Base-by-base conservation (phyloP, 2,113 vertebrate genomes). In the Pachyramphus minor region DNA sequence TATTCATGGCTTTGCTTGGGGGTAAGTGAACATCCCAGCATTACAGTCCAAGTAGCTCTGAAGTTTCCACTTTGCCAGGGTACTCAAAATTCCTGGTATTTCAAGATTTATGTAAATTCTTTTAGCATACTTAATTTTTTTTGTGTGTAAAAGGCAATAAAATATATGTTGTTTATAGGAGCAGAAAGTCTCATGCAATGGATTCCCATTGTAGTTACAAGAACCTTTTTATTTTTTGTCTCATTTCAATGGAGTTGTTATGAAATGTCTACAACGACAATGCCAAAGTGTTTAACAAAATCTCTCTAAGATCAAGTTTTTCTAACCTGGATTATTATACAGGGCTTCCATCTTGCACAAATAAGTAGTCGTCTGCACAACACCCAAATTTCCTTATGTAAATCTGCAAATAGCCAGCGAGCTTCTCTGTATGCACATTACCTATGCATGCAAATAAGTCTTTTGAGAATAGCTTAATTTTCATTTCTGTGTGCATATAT, bases 61-160 rank as follows among this genome's bases (percentile, higher is more conserved):
- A 94, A 91, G 55, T 90, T 91, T 93, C 35, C 35, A 66, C 27
- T 90, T 90, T 77, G 53, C 63, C 84, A 90, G 89, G 20, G 39
- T 42, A 88, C 27, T 69, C 42, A 91, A 81, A 95, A 93, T 94
- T 94, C 87, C 75, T 68, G 4, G 5, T 86, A 74, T 83, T 90
- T 60, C 39, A 93, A 86, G 47, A 92, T 74, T 63, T 90, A 47
- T 92, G 50, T 91, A 91, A 80, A 95, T 86, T 95, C 30, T 86
- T 85, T 80, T 8, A 2, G 30, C 22, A 23, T 35, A 72, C 4
- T 79, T 60, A 16, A 39, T 56, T 56, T 62, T 60, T 66, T 74
- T 60, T 94, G 39, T 58, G 37, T 55, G 56, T 44, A 58, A 75
- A 95, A 95, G 11, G 33, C 56, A 87, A 53, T 86, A 39, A 77